Base-by-base conservation (phyloP, 2,797 vertebrate species). In the Ctenochaetus hawaiiensis region DNA sequence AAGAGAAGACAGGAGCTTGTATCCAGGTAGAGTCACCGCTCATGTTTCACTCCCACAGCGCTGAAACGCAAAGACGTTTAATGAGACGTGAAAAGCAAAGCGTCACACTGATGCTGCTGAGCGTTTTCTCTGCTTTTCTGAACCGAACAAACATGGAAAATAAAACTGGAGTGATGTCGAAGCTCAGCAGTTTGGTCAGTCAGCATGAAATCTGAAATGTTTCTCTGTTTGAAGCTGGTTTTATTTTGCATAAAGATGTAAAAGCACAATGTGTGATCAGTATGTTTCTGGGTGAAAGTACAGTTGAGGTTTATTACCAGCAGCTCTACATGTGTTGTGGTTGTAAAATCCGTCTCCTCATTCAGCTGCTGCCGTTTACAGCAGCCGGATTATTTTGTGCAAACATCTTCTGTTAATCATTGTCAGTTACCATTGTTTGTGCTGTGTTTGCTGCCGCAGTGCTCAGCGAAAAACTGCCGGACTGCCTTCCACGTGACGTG, bases 401-500 rank as follows among this genome's bases (percentile, higher is more conserved):
- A 26, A 26, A 26, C 26, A 26, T 26, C 26, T 4, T 26, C 26
- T 26, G 26, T 26, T 26, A 26, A 26, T 26, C 26, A 26, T 26
- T 26, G 26, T 26, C 26, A 26, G 26, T 26, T 4, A 26, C 26
- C 26, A 26, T 26, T 26, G 26, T 26, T 26, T 3, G 5, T 22
- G 0, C 34, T 26, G 16, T 14, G 8, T 80, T 26, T 66, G 7
- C 43, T 10, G 11, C 23, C 47, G 1, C 67, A 99, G 98, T 99
- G 98, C 89, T 99, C 98, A 0, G 97, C 98, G 63, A 99, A 98
- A 83, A 99, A 97, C 92, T 99, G 98, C 91, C 96, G 97, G 63
- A 97, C 96, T 0, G 98, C 98, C 48, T 99, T 99, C 90, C 98
- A 99, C 0, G 98, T 99, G 87, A 99, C 98, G 7, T 99, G 98